These are phyloP conservation scores for Apodemia zela DNA, from an alignment of 2,888 invertebrate genomes.

Conservation along the genomic window DNA sequence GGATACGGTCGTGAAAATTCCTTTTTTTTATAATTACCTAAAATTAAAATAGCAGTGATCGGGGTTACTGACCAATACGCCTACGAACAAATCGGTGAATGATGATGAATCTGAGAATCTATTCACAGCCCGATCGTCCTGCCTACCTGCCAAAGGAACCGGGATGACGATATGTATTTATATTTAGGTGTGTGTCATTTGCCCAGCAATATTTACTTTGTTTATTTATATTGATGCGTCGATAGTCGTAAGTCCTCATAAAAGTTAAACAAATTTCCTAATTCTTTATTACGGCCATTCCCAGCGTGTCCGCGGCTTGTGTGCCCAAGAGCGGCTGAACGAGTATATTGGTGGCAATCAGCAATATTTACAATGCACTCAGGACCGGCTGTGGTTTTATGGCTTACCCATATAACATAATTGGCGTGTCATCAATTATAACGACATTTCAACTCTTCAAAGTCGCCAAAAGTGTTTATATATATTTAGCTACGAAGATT, in stretches of 20 bases:
- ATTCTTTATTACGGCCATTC: conserved; percentile 13
- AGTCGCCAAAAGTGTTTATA: conserved; percentile 42
- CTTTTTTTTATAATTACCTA: too few relatives aligned
- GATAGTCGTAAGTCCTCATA: neutral
- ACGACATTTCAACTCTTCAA: conserved; percentile 46
- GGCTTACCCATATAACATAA: conserved; percentile 41
- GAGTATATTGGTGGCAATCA: conserved; percentile 19
- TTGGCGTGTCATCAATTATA: conserved; percentile 53
- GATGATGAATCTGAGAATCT: too few relatives aligned
- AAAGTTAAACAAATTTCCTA: conserved; percentile 13
- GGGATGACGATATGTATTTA: too few relatives aligned
- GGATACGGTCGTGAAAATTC: too few relatives aligned
- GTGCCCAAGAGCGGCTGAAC: conserved; percentile 8
- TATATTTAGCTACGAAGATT: neutral
- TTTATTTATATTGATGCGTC: neutral
- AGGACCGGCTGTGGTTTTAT: conserved; percentile 44
- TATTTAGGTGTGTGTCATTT: too few relatives aligned
- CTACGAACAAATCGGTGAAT: too few relatives aligned
- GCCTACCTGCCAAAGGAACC: too few relatives aligned
- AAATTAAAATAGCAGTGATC: too few relatives aligned
- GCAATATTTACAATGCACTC: conserved; percentile 44
- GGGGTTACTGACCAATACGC: too few relatives aligned
- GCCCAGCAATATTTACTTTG: too few relatives aligned
- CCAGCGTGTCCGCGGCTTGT: neutral
- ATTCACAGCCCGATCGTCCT: too few relatives aligned